Evolutionary conservation across 2,113 vertebrate genomes (phyloP).

Genomic region (Mugil cephalus): DNA sequence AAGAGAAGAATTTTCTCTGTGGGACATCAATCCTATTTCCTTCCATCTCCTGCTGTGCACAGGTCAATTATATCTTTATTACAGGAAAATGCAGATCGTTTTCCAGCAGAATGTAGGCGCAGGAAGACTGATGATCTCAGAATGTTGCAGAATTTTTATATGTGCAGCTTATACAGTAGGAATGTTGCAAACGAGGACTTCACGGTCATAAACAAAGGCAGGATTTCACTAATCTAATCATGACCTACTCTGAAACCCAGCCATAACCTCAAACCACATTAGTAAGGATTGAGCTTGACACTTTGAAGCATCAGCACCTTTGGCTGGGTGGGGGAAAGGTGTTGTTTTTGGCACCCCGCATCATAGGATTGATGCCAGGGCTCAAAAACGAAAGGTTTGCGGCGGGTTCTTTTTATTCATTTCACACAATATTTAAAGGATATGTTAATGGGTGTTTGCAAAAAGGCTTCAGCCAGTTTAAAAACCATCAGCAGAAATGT

Average conservation of each 20-base stretch:
- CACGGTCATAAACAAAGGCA: conserved; percentile 76
- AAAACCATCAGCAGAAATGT: not conserved
- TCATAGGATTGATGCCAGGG: conserved; percentile 60
- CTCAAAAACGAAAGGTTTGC: conserved; percentile 46
- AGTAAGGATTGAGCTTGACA: conserved; percentile 77
- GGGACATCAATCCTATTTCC: conserved; percentile 77
- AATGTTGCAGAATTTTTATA: conserved; percentile 49
- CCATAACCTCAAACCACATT: conserved; percentile 81
- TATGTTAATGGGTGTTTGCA: conserved; percentile 49
- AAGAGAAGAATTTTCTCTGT: conserved; percentile 69
- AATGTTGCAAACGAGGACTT: conserved; percentile 56
- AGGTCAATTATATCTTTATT: conserved; percentile 82
- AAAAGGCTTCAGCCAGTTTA: conserved; percentile 1
- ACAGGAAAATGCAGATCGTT: conserved; percentile 73
- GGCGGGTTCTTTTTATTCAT: conserved; percentile 30
- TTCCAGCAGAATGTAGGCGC: conserved; percentile 56
- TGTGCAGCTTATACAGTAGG: conserved; percentile 43
- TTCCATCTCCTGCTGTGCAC: conserved; percentile 61
- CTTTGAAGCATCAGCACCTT: conserved; percentile 84
- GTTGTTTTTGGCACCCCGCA: conserved; percentile 65
- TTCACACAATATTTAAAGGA: conserved; percentile 45
- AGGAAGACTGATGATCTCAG: conserved; percentile 67
- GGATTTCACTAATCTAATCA: conserved; percentile 78
- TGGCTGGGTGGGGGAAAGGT: conserved; percentile 60
- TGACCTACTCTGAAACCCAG: conserved; percentile 75